Evolutionary conservation across 2,888 invertebrate species (phyloP).

Genomic region (Heliconius aoede): DNA sequence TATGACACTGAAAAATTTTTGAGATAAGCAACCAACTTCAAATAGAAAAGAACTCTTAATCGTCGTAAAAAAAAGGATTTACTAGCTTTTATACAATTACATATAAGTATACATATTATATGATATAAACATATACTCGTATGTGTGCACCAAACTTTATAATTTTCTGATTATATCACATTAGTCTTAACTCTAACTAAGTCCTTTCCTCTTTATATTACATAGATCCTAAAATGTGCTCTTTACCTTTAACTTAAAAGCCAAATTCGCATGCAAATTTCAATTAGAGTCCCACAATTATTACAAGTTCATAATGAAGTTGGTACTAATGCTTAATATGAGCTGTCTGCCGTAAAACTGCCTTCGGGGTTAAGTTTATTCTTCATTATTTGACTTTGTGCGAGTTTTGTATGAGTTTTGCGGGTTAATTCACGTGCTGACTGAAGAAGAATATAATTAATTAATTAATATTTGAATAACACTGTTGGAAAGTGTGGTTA

Average conservation of each 20-base stretch:
- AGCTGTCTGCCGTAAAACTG: conserved; percentile 41
- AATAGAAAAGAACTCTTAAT: neutral
- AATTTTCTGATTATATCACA: conserved; percentile 30
- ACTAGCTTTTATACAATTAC: neutral
- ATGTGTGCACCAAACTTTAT: neutral
- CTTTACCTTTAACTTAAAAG: neutral
- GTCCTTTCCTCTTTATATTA: conserved; percentile 4
- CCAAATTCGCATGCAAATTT: conserved; percentile 26
- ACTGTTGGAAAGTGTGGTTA: neutral
- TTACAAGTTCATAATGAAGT: conserved; percentile 42
- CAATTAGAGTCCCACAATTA: conserved; percentile 37
- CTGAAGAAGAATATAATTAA: conserved; percentile 6
- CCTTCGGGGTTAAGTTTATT: conserved; percentile 43
- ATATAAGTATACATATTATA: neutral
- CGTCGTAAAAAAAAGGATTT: neutral
- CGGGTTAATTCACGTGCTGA: conserved; percentile 13
- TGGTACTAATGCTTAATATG: conserved; percentile 42
- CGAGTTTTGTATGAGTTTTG: conserved; percentile 29
- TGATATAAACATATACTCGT: neutral
- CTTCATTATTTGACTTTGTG: conserved; percentile 41
- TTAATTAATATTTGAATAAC: conserved; percentile 10
- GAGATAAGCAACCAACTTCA: neutral
- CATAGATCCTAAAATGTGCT: neutral
- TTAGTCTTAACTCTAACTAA: conserved; percentile 25
- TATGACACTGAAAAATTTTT: neutral